Conservation (phyloP, 2,888 invertebrate genomes). For the Tenthredo notha region DNA sequence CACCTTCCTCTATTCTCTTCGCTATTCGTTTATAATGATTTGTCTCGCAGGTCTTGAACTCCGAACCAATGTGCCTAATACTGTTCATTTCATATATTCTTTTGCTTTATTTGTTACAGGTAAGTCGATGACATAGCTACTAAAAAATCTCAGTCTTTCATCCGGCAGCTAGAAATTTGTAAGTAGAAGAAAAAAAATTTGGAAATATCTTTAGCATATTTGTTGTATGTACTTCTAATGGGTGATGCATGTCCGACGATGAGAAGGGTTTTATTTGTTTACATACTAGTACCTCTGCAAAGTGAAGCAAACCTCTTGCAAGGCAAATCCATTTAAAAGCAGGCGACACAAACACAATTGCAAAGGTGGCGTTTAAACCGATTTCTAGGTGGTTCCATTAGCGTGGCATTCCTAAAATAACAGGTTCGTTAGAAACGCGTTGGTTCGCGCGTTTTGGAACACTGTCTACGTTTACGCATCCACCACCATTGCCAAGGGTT, state of each 20-base stretch:
- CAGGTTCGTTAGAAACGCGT: slow-evolving; percentile 61
- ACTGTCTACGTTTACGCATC: not conserved
- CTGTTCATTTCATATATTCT: not conserved
- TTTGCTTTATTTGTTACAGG: slow-evolving; percentile 24
- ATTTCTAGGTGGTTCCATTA: slow-evolving; percentile 53
- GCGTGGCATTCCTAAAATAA: slow-evolving; percentile 63
- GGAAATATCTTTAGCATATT: not conserved
- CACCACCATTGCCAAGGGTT: slow-evolving; percentile 52
- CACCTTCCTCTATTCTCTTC: not conserved
- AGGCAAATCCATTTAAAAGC: slow-evolving; percentile 56
- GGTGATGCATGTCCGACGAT: not conserved
- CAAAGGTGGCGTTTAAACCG: slow-evolving; percentile 21
- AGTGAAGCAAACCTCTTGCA: slow-evolving; percentile 49
- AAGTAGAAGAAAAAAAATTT: not conserved
- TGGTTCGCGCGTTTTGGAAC: not conserved
- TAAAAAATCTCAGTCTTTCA: not conserved
- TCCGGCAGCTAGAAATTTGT: not conserved
- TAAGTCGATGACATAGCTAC: not conserved
- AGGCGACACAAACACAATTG: slow-evolving; percentile 36
- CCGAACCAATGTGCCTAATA: not conserved
- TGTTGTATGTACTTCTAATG: not conserved
- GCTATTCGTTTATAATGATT: not conserved
- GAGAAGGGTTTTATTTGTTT: slow-evolving; percentile 34
- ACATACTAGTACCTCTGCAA: not conserved
- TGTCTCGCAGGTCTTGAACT: not conserved